A percentile compares a stretch with the other conserved stretches of the same genome.
phyloP scores from a whole-genome alignment of 2,888 invertebrate species.

The Habrosyne pyritoides region DNA sequence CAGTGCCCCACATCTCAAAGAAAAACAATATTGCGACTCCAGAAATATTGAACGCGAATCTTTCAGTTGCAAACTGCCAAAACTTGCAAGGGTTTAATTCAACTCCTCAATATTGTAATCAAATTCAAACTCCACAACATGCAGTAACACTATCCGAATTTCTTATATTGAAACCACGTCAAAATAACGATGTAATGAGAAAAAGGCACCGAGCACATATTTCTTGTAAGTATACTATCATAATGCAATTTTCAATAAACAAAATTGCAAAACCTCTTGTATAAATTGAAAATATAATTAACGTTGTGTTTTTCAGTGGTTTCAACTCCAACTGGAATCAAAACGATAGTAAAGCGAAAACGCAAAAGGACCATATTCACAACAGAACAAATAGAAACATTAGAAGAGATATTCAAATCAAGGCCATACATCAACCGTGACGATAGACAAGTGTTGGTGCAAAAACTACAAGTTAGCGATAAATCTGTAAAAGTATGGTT shows the following conservation, averaged over 20 bases:
- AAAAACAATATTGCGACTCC: not conserved
- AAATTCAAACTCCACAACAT: not conserved
- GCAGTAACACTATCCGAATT: not conserved
- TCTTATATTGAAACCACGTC: not conserved
- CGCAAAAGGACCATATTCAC: conserved; percentile 89
- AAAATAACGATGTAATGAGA: conserved; percentile 13
- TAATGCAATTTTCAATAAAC: too few species aligned
- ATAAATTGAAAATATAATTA: not conserved
- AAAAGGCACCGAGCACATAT: conserved; percentile 32
- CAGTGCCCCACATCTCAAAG: not conserved
- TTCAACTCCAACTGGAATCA: conserved; percentile 31
- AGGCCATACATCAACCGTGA: conserved; percentile 88
- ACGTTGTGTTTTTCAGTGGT: conserved; percentile 31
- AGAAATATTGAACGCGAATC: not conserved
- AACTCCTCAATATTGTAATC: not conserved
- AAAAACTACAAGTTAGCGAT: conserved; percentile 84
- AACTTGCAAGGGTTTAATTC: not conserved
- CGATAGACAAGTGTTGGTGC: conserved; percentile 86
- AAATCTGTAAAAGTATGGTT: conserved; percentile 92
- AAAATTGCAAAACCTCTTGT: too few species aligned
- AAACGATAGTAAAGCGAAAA: conserved; percentile 69
- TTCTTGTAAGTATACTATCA: conserved; percentile 32
- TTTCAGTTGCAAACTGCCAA: not conserved
- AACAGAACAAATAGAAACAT: conserved; percentile 86
- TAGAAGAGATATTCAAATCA: conserved; percentile 87